Conservation (phyloP, 2,888 invertebrate species). For the Clepsis dumicolana region DNA sequence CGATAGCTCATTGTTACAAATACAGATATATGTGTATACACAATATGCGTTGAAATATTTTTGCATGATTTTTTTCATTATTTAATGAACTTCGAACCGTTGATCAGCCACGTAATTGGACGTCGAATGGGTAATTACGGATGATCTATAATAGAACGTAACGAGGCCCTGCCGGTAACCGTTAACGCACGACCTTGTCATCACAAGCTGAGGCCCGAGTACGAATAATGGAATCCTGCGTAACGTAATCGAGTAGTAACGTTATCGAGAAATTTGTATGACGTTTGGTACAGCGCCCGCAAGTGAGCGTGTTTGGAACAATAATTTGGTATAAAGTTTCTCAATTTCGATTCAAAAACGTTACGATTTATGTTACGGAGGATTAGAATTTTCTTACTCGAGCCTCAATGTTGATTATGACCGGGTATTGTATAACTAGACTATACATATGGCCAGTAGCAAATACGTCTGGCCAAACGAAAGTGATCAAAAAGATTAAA, state of each 20-base stretch:
- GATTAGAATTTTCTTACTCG: no score
- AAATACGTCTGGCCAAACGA: neutral
- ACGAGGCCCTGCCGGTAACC: conserved; percentile 38
- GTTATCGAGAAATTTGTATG: no score
- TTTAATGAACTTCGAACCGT: neutral
- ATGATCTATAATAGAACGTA: conserved; percentile 31
- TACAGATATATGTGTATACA: no score
- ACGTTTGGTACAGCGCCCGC: no score
- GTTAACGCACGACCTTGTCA: conserved; percentile 32
- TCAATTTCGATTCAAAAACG: no score
- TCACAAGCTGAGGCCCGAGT: conserved; percentile 22
- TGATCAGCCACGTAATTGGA: conserved; percentile 27
- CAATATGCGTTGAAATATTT: neutral
- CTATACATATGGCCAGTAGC: no score
- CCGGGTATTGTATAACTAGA: conserved; percentile 16
- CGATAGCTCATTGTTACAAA: neutral
- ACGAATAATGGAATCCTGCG: no score
- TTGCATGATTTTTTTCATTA: neutral
- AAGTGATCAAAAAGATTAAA: neutral
- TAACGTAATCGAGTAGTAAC: no score
- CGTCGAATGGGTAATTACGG: conserved; percentile 34
- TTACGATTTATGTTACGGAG: no score
- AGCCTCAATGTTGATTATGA: conserved; percentile 35
- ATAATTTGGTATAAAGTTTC: no score
- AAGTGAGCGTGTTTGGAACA: no score